Percentiles rank a stretch among this genome's conserved stretches.
Conservation (phyloP, 2,888 invertebrate genomes). For the Ochropacha duplaris region DNA sequence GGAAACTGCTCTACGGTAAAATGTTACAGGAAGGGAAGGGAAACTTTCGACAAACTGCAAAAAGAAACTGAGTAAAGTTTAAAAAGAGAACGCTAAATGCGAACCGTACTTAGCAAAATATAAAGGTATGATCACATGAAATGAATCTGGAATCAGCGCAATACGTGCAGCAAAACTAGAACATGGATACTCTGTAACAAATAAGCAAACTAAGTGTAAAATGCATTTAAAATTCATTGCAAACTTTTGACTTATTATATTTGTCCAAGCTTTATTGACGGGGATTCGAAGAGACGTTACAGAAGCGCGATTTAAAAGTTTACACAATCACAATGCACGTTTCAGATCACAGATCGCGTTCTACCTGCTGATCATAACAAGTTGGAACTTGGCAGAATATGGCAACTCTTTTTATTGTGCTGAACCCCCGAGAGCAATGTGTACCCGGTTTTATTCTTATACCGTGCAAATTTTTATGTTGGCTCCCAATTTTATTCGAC, state of each 20-base stretch:
- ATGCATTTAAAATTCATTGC: constrained; percentile 9
- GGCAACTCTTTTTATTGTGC: constrained; percentile 63
- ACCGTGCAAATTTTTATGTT: constrained; percentile 62
- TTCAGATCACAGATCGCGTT: constrained; percentile 40
- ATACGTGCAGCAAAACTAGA: too few species aligned
- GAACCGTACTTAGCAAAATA: constrained; percentile 61
- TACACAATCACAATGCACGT: constrained; percentile 50
- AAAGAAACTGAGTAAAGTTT: constrained; percentile 75
- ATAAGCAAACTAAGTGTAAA: background rate
- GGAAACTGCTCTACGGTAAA: constrained; percentile 76
- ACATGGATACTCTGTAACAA: background rate
- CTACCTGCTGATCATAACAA: constrained; percentile 66
- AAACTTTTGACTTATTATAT: constrained; percentile 32
- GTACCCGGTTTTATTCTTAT: constrained; percentile 51
- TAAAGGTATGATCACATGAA: constrained; percentile 24
- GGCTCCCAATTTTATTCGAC: constrained; percentile 47
- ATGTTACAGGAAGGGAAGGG: constrained; percentile 78
- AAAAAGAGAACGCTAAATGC: constrained; percentile 77
- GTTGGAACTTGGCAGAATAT: constrained; percentile 62
- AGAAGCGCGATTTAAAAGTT: constrained; percentile 54
- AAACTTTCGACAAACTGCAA: constrained; percentile 76
- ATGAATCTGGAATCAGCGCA: background rate
- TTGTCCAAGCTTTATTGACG: constrained; percentile 42
- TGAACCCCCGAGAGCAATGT: constrained; percentile 33
- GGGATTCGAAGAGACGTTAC: constrained; percentile 31